Conservation (phyloP, 2,113 vertebrate species). For the Pandion haliaetus region DNA sequence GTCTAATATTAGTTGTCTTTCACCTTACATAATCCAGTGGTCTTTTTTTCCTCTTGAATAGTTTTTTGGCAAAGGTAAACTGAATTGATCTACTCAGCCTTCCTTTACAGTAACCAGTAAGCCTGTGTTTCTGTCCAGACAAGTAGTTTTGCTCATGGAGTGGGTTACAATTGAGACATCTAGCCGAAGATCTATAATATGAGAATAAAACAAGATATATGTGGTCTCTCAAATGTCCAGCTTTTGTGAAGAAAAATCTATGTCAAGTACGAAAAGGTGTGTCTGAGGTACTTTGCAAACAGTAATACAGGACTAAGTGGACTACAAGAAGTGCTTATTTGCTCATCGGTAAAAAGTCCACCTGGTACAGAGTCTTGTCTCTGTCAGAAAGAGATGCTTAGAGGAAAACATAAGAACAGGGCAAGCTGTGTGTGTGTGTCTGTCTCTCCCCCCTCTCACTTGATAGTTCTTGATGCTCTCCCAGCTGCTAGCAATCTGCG, state of each 20-base stretch:
- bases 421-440: background rate
- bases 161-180: background rate
- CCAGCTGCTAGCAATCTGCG: background rate
- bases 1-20: background rate
- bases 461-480: background rate
- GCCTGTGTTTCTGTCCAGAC: background rate
- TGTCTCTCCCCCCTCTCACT: background rate
- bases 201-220: background rate
- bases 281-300: background rate
- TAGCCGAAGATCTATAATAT: background rate
- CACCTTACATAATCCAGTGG: background rate
- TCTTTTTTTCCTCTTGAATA: background rate
- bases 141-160: background rate
- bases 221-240: background rate
- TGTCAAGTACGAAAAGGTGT: background rate
- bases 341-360: background rate
- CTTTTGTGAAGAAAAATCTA: background rate
- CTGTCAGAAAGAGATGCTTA: background rate
- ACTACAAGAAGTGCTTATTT: background rate
- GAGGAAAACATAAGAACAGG: background rate
- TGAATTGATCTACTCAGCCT: background rate
- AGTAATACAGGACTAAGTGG: background rate
- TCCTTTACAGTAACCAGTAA: background rate
- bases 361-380: background rate
- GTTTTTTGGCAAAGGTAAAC: background rate